phyloP scores from a whole-genome alignment of 2,797 vertebrate species.

The Darevskia nairensis region DNA sequence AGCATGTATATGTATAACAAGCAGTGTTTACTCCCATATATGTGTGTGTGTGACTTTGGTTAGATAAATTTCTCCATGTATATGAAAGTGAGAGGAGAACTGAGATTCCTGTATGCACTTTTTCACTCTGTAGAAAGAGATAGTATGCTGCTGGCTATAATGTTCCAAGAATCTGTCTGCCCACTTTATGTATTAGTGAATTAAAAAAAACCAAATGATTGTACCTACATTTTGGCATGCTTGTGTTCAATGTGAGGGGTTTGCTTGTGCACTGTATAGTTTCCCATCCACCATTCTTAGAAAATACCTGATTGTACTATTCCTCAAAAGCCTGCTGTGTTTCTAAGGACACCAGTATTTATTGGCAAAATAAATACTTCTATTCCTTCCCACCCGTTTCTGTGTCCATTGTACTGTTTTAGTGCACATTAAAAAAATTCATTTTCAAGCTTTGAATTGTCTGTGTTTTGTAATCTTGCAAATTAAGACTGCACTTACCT shows the following conservation, averaged over 20 bases:
- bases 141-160: neutral
- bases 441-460: slow-evolving; percentile 35
- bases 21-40: neutral
- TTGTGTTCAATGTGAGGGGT: slow-evolving; percentile 34
- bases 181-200: neutral
- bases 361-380: slow-evolving; percentile 51
- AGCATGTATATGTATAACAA: neutral
- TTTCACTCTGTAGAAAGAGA: neutral
- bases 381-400: slow-evolving; percentile 52
- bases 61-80: neutral
- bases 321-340: slow-evolving; percentile 10
- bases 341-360: slow-evolving; percentile 28
- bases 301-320: neutral
- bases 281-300: slow-evolving; percentile 39
- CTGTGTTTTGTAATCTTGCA: slow-evolving; percentile 28
- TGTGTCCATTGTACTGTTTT: slow-evolving; percentile 57
- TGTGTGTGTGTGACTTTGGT: neutral
- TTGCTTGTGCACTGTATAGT: slow-evolving; percentile 4
- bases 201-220: slow-evolving; percentile 24
- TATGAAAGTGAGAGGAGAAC: neutral
- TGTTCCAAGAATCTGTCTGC: neutral
- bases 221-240: slow-evolving; percentile 1
- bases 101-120: neutral
- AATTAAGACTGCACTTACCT: neutral
- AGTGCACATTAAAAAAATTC: slow-evolving; percentile 38